phyloP scores from a whole-genome alignment of 2,888 invertebrate species.

The Harmothoe impar region DNA sequence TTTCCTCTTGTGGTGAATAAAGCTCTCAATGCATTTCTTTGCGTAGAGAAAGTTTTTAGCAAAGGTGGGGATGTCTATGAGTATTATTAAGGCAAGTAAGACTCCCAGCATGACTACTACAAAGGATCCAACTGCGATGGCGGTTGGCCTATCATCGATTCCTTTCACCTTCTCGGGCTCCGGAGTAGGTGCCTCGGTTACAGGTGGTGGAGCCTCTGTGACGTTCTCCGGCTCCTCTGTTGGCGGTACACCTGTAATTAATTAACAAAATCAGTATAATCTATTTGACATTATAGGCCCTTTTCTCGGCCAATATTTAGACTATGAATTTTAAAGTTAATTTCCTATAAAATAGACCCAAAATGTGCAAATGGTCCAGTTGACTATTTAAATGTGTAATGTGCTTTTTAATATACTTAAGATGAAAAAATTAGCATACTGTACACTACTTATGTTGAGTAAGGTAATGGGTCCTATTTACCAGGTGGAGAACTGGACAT shows the following conservation, averaged over 20 bases:
- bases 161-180: constrained; percentile 13
- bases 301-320: no score
- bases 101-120: constrained; percentile 16
- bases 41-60: constrained; percentile 32
- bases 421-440: no score
- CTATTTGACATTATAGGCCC: no score
- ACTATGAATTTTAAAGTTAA: no score
- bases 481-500: no score
- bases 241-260: constrained; percentile 47
- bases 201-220: not conserved
- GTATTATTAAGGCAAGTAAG: constrained; percentile 30
- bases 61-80: constrained; percentile 59
- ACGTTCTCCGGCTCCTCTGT: constrained; percentile 45
- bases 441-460: no score
- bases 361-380: no score
- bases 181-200: not conserved
- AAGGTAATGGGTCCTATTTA: no score
- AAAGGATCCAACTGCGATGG: constrained; percentile 50
- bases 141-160: constrained; percentile 46
- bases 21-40: constrained; percentile 3
- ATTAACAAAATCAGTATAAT: no score
- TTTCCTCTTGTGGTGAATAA: not conserved
- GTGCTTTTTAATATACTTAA: no score
- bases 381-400: no score
- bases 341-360: no score